Base-by-base conservation (phyloP, 2,888 invertebrate genomes). In the Hyposoter didymator region DNA sequence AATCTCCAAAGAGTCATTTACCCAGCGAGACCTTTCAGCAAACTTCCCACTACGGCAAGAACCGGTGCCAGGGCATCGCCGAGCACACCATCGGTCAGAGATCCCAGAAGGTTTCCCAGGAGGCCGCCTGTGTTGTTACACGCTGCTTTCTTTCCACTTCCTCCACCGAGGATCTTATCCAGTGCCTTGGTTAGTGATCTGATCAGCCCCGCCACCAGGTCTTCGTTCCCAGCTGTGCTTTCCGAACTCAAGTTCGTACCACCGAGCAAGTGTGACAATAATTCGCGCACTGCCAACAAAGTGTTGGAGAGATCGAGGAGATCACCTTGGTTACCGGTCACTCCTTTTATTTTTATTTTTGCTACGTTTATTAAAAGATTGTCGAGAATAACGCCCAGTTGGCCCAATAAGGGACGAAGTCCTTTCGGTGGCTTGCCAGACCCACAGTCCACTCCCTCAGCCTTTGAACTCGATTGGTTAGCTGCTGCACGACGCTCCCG, bases 311-410 rank as follows among this genome's bases (percentile, higher is more conserved):
- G 43, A 52, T 78, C 32, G 1, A 85, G 12, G 2, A 75, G 64
- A 70, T 55, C 62, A 3, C 78, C 59, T 1, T 32, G 4, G 6
- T 22, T 39, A 0, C 70, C 78, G 1, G 49, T n/a, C 22, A 78
- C 7, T 10, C 69, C 64, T 5, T 17, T 32, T 1, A 35, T 2
- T 4, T 35, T 55, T 2, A 85, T 10, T 0, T 2, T 0, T 4
- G 5, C 39, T 1, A 85, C 8, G 19, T 83, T 85, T 28, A 28
- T 55, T 43, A 85, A 19, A 52, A 85, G 4, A 12, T 76, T 76
- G 55, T 67, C 80, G 8, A 85, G 39, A 6, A 85, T 75, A 62
- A 76, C 76, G 10, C 82, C 80, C 17, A 85, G 10, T 35, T 73
- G 43, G 35, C 2, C 0, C 79, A 85, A 72, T 2, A 73, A 10